These are phyloP conservation scores for Eupsittula cactorum DNA, from an alignment of 2,113 vertebrate genomes.

Conservation along the genomic window DNA sequence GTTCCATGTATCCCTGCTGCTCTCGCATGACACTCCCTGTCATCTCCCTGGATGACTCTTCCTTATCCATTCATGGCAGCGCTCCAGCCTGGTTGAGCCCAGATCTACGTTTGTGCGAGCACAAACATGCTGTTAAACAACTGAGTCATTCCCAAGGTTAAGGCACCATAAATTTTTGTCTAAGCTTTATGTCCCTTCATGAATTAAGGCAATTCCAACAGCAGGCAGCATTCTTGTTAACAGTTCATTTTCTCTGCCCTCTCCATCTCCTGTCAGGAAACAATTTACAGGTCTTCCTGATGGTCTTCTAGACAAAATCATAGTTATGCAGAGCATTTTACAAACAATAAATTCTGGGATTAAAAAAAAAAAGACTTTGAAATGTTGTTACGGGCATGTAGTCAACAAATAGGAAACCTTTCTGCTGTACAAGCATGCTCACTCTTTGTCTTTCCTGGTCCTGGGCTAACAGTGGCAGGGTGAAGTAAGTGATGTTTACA, in stretches of 20 bases:
- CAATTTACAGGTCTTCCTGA: conserved; percentile 3
- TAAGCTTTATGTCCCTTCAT: conserved; percentile 21
- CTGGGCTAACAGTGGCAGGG: background rate
- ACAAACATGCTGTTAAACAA: conserved; percentile 3
- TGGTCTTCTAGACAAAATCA: background rate
- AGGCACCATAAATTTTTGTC: conserved; percentile 4
- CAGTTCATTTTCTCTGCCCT: conserved; percentile 32
- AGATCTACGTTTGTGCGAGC: background rate
- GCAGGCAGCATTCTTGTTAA: conserved; percentile 1
- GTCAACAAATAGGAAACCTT: background rate
- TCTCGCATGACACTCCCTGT: accelerated
- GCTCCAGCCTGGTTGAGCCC: background rate
- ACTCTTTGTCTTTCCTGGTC: background rate
- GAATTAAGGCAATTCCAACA: conserved; percentile 28
- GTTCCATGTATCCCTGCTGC: background rate
- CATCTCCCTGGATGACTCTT: background rate
- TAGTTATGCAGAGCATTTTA: background rate
- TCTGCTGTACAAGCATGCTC: background rate
- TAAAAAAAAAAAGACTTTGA: background rate
- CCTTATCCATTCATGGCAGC: background rate
- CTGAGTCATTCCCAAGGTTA: background rate
- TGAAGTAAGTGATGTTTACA: background rate
- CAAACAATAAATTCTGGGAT: background rate
- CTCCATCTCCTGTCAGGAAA: conserved; percentile 28
- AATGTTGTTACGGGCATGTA: background rate